Percentiles rank a stretch among this genome's conserved stretches.
Conservation (phyloP, 2,113 vertebrate genomes). For the Grammomys surdaster region DNA sequence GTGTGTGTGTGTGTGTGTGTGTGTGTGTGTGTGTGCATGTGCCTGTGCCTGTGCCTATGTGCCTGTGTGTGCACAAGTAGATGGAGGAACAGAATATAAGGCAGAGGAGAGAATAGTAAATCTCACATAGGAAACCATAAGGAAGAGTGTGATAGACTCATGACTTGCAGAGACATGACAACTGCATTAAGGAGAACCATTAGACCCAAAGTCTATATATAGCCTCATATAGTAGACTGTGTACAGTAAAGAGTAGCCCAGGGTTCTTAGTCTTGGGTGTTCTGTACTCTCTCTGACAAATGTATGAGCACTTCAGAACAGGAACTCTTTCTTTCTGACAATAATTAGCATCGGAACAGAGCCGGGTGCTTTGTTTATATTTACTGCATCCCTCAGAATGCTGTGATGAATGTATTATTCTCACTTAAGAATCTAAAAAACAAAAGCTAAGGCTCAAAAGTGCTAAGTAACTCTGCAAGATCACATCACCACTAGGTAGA, state of each 20-base stretch:
- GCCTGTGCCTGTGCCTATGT: no score
- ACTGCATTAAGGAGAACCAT: background rate
- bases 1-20: background rate
- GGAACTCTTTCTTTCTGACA: background rate
- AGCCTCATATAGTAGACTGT: background rate
- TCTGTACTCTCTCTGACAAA: background rate
- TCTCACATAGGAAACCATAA: background rate
- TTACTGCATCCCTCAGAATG: background rate
- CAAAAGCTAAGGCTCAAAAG: background rate
- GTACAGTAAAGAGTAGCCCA: background rate
- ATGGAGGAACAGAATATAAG: background rate
- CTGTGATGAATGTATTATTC: no score
- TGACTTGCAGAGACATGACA: background rate
- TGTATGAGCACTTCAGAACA: background rate
- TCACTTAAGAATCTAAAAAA: background rate
- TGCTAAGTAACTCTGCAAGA: background rate
- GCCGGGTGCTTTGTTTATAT: background rate
- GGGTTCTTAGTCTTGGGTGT: background rate
- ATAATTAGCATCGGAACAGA: background rate
- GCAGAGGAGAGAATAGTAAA: background rate
- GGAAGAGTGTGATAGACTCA: accelerated
- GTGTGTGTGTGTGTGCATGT: background rate
- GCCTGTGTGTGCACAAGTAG: accelerated
- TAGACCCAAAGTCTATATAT: background rate
- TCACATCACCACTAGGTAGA: background rate